Conservation (phyloP, 1,140 invertebrate species). For the Eubasilissa regina region DNA sequence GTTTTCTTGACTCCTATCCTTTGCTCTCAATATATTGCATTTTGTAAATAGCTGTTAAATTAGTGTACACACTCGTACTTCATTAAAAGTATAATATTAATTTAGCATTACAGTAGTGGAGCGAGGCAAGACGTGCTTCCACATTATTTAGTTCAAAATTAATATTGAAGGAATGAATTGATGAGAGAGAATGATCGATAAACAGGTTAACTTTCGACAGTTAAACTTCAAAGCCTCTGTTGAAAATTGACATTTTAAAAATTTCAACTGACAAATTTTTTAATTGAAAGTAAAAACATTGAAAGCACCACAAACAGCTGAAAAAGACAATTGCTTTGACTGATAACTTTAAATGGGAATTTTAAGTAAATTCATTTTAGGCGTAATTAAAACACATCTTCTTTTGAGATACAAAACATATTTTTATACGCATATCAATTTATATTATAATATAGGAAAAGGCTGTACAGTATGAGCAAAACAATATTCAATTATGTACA, state of each 20-base stretch:
- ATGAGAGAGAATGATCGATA: no score
- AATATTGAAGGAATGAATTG: no score
- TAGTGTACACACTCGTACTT: no score
- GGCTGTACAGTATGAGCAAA: conserved; percentile 15
- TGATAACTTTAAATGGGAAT: conserved; percentile 11
- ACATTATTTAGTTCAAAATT: no score
- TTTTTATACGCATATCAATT: conserved; percentile 9
- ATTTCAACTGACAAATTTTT: neutral
- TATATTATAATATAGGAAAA: conserved; percentile 11
- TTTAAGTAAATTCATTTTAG: neutral
- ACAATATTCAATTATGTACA: conserved; percentile 27
- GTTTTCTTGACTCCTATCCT: no score
- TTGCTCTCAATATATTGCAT: no score
- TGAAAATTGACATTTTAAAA: conserved; percentile 3
- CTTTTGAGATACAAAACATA: conserved; percentile 10
- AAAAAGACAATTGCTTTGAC: conserved; percentile 15
- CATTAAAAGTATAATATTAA: no score
- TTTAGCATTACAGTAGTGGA: no score
- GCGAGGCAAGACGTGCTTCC: no score
- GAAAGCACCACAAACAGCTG: conserved; percentile 25
- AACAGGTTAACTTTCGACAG: no score
- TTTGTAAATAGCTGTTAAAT: no score
- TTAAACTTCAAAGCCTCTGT: no score
- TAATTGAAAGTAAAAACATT: conserved; percentile 4
- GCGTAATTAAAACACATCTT: neutral